Percentiles rank a stretch among this genome's conserved stretches.
These are phyloP conservation scores for Leptinotarsa undecemlineata DNA, from an alignment of 1,140 invertebrate genomes.

Conservation along the genomic window DNA sequence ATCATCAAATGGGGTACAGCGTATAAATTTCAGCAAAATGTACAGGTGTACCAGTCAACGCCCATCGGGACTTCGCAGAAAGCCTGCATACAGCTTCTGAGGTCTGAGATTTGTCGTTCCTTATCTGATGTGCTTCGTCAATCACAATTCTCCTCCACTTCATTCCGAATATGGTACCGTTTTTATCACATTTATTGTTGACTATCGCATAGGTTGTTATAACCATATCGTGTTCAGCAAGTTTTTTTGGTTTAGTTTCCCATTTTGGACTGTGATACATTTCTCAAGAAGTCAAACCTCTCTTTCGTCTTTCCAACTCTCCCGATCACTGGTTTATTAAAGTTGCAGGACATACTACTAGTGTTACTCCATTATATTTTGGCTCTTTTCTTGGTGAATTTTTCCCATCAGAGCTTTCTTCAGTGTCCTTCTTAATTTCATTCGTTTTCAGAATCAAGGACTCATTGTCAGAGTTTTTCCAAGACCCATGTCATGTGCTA, in stretches of 20 bases:
- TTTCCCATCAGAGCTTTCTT: conserved; percentile 41
- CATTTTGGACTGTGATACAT: conserved; percentile 83
- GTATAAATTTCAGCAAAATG: conserved; percentile 85
- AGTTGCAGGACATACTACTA: conserved; percentile 88
- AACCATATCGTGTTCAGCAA: conserved; percentile 70
- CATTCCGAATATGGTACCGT: conserved; percentile 64
- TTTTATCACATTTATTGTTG: conserved; percentile 59
- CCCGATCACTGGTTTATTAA: conserved; percentile 83
- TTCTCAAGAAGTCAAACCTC: conserved; percentile 65
- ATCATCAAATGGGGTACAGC: conserved; percentile 86
- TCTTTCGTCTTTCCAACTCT: conserved; percentile 72
- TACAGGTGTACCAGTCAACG: conserved; percentile 91
- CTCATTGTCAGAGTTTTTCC: conserved; percentile 92
- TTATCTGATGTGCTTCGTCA: conserved; percentile 91
- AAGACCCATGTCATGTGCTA: conserved; percentile 95
- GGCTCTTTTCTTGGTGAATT: conserved; percentile 40
- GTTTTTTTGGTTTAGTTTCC: conserved; percentile 63
- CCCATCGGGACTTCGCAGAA: conserved; percentile 72
- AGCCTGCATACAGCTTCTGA: conserved; percentile 73
- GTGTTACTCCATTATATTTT: conserved; percentile 67
- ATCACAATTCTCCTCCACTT: conserved; percentile 85
- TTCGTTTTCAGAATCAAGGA: conserved; percentile 67
- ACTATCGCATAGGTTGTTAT: conserved; percentile 79
- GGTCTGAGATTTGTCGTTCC: conserved; percentile 82
- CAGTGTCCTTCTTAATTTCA: conserved; percentile 41